Percentiles rank a stretch among this genome's conserved stretches.
Conservation (phyloP, 1,140 invertebrate genomes). For the Bicyclus anynana region DNA sequence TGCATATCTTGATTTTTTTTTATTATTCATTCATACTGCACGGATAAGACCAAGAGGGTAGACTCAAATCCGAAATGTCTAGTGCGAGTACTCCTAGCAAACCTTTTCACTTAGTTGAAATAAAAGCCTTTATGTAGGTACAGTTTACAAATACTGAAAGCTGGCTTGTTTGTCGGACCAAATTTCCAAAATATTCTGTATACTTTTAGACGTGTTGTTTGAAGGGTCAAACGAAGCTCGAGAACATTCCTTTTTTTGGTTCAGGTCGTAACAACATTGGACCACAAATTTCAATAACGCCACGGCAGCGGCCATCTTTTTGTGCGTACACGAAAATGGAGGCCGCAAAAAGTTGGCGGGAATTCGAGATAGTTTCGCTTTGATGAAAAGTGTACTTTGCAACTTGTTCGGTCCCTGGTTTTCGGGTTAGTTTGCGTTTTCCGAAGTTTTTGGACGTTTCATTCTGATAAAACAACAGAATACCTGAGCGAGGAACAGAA, state of each 20-base stretch:
- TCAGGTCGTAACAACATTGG: slow-evolving; percentile 20
- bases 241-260: slow-evolving; percentile 22
- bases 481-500: background rate
- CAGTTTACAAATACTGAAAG: too few species aligned
- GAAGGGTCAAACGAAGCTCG: slow-evolving; percentile 28
- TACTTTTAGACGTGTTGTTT: background rate
- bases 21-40: too few species aligned
- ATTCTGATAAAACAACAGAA: background rate
- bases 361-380: slow-evolving; percentile 34
- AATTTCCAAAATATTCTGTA: too few species aligned
- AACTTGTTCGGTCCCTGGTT: slow-evolving; percentile 16
- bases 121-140: too few species aligned
- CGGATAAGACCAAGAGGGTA: too few species aligned
- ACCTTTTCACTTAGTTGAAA: too few species aligned
- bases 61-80: too few species aligned
- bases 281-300: slow-evolving; percentile 37
- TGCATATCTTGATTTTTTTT: too few species aligned
- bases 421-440: slow-evolving; percentile 2
- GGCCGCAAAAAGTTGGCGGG: slow-evolving; percentile 37
- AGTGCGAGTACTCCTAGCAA: too few species aligned
- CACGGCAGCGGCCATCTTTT: slow-evolving; percentile 26
- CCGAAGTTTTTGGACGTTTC: background rate
- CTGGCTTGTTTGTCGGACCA: too few species aligned
- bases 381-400: slow-evolving; percentile 29
- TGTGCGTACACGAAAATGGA: slow-evolving; percentile 35